A percentile compares a stretch with the other conserved stretches of the same genome.
Evolutionary conservation across 2,797 vertebrate species (phyloP).

Genomic region (Melanotaenia trifasciata): DNA sequence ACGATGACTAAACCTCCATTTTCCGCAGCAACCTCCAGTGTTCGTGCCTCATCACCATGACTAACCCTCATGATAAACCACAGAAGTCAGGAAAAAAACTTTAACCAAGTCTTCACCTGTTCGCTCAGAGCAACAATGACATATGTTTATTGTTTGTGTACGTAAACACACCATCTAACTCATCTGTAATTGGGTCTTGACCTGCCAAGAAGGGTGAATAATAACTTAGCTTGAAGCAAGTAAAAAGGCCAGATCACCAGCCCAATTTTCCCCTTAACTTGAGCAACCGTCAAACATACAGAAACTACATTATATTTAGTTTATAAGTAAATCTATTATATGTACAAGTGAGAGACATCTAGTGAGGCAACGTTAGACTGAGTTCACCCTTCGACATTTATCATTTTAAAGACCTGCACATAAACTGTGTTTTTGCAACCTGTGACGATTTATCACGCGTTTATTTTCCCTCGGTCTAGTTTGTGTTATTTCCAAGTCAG

Average conservation of each 20-base stretch:
- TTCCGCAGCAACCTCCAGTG: conserved; percentile 39
- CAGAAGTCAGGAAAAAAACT: conserved; percentile 38
- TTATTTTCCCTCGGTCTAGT: no score
- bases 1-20: conserved; percentile 27
- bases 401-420: no score
- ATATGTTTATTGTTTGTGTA: conserved; percentile 25
- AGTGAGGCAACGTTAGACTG: no score
- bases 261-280: not conserved
- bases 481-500: no score
- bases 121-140: conserved; percentile 44
- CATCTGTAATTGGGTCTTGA: conserved; percentile 27
- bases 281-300: not conserved
- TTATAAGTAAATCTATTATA: not conserved
- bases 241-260: conserved; percentile 3
- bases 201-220: conserved; percentile 21
- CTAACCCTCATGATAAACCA: conserved; percentile 22
- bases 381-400: no score
- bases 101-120: conserved; percentile 41
- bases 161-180: conserved; percentile 5
- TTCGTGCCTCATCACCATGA: conserved; percentile 45
- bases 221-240: conserved; percentile 18
- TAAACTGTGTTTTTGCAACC: no score
- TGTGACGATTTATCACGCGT: no score
- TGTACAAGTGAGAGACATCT: no score
- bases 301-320: not conserved